Percentiles rank a stretch among this genome's conserved stretches.
Conservation (phyloP, 2,888 invertebrate species). For the Caenorhabditis sp. region DNA sequence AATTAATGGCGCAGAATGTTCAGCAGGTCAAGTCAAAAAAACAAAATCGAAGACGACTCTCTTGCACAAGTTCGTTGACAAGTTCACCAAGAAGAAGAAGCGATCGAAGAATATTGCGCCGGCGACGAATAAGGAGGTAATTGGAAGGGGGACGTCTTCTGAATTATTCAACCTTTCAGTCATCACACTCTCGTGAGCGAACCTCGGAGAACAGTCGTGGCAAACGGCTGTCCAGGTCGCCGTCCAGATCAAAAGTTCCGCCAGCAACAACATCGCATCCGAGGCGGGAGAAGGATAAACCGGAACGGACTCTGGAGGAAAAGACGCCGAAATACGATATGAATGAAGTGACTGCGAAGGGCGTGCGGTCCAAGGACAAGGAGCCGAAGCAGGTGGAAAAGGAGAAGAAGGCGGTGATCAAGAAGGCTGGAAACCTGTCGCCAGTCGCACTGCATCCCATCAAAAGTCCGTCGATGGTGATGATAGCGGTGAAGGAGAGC, state of each 20-base stretch:
- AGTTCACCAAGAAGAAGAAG: conserved; percentile 48
- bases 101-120: conserved; percentile 2
- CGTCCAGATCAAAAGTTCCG: conserved; percentile 9
- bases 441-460: neutral
- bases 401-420: conserved; percentile 2
- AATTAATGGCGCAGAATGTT: neutral
- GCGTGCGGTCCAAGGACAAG: neutral
- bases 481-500: too few species aligned
- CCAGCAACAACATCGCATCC: neutral
- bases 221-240: conserved; percentile 18
- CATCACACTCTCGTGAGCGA: conserved; percentile 36
- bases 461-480: neutral
- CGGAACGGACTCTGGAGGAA: too few species aligned
- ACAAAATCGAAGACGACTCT: conserved; percentile 46
- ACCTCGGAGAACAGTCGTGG: conserved; percentile 12
- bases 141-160: too few species aligned
- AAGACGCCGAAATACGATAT: conserved; percentile 1
- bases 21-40: conserved; percentile 15
- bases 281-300: too few species aligned
- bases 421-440: conserved; percentile 1
- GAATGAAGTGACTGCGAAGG: conserved; percentile 43
- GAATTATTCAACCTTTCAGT: too few species aligned
- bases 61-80: conserved; percentile 47
- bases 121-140: too few species aligned
- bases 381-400: neutral